These are phyloP conservation scores for Lycorma delicatula DNA, from an alignment of 1,140 invertebrate genomes.

Conservation along the genomic window DNA sequence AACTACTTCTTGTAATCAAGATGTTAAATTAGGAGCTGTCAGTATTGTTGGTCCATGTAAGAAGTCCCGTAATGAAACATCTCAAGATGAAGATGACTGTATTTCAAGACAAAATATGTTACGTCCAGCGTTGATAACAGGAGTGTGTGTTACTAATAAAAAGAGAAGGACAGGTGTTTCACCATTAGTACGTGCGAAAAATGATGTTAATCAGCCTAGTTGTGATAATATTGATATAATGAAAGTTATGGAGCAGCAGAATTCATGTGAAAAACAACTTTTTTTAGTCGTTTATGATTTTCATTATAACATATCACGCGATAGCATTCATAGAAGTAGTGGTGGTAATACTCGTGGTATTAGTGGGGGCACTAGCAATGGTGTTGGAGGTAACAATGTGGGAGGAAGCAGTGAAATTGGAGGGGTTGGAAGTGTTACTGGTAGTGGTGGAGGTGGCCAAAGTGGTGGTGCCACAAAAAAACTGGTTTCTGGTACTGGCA, in stretches of 20 bases:
- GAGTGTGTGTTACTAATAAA: background rate
- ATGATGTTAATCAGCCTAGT: conserved; percentile 49
- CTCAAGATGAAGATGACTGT: too few species aligned
- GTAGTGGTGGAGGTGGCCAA: conserved; percentile 31
- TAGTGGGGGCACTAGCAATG: conserved; percentile 32
- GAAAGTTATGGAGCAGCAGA: conserved; percentile 31
- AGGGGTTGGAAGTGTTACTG: conserved; percentile 15
- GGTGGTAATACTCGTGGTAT: conserved; percentile 31
- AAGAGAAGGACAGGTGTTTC: conserved; percentile 34
- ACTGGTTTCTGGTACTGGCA: conserved; percentile 39
- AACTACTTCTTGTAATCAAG: conserved; percentile 29
- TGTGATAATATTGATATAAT: conserved; percentile 38
- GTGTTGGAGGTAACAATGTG: background rate
- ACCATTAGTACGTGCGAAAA: conserved; percentile 47
- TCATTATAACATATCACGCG: conserved; percentile 38
- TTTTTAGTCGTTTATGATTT: conserved; percentile 50
- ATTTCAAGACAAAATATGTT: too few species aligned
- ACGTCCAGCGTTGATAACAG: conserved; percentile 3
- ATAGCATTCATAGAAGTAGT: background rate
- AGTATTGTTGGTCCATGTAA: too few species aligned
- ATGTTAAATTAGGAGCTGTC: conserved; percentile 40
- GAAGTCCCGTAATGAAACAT: too few species aligned
- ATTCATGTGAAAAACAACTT: conserved; percentile 28
- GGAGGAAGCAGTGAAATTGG: background rate
- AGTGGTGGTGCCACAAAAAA: conserved; percentile 42